Evolutionary conservation across 2,888 invertebrate genomes (phyloP).

Genomic region (Syrphus vitripennis): DNA sequence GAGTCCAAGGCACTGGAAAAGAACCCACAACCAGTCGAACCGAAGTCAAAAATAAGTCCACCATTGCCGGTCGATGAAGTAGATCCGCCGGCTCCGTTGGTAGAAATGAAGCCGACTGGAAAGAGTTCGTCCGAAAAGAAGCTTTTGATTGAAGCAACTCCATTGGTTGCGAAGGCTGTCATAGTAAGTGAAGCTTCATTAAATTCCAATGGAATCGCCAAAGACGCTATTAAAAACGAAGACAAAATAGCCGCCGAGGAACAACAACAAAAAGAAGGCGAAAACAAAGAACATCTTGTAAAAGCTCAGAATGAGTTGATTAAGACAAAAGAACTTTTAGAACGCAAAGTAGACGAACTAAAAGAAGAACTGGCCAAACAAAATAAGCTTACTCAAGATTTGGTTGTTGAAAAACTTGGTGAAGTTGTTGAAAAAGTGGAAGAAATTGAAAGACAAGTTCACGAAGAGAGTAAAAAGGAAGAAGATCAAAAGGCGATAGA

Average conservation of each 20-base stretch:
- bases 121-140: slow-evolving; percentile 21
- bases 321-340: slow-evolving; percentile 78
- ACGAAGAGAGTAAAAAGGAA: slow-evolving; percentile 78
- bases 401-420: slow-evolving; percentile 77
- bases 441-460: slow-evolving; percentile 82
- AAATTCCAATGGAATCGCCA: slow-evolving; percentile 75
- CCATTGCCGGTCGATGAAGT: slow-evolving; percentile 77
- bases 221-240: slow-evolving; percentile 82
- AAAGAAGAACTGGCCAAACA: slow-evolving; percentile 80
- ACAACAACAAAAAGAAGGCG: slow-evolving; percentile 74
- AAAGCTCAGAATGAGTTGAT: slow-evolving; percentile 78
- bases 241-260: slow-evolving; percentile 79
- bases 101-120: not conserved
- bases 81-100: no score
- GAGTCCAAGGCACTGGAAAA: slow-evolving; percentile 43
- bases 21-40: not conserved
- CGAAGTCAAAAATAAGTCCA: slow-evolving; percentile 73
- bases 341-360: slow-evolving; percentile 81
- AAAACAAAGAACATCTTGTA: slow-evolving; percentile 76
- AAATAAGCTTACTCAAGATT: slow-evolving; percentile 77
- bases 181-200: slow-evolving; percentile 5
- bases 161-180: slow-evolving; percentile 7
- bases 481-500: not conserved
- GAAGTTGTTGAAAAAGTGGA: slow-evolving; percentile 77
- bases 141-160: not conserved